A percentile compares a stretch with the other conserved stretches of the same genome.
These are phyloP conservation scores for Drosophila baimaii DNA, from an alignment of 1,140 invertebrate species.

Conservation along the genomic window DNA sequence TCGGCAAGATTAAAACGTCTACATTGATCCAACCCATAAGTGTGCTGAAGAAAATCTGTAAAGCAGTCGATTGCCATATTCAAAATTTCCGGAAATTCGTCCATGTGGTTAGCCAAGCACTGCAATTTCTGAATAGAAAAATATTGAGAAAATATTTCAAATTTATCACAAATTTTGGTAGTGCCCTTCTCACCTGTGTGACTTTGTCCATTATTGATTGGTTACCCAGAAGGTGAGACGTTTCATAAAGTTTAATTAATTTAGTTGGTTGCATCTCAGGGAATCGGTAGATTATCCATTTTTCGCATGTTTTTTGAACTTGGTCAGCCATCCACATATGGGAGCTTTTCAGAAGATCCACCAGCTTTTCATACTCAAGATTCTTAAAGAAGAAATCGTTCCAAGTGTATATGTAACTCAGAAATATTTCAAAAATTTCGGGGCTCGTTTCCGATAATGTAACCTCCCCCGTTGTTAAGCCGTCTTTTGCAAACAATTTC, in stretches of 20 bases:
- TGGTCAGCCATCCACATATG: constrained; percentile 3
- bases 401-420: not conserved
- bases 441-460: not conserved
- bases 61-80: not conserved
- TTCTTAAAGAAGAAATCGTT: fast-evolving
- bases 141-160: not conserved
- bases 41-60: not conserved
- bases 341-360: not conserved
- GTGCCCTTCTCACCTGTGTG: no score
- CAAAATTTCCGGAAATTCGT: not conserved
- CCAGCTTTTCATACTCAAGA: not conserved
- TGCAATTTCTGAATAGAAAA: not conserved
- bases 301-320: not conserved
- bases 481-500: constrained; percentile 4
- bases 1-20: not conserved
- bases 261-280: fast-evolving
- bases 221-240: not conserved
- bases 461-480: not conserved
- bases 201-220: not conserved
- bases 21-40: not conserved
- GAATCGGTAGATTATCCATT: not conserved
- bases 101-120: not conserved
- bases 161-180: no score
- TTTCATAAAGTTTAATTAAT: not conserved
- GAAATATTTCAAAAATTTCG: not conserved